phyloP scores from a whole-genome alignment of 2,888 invertebrate species.

The Tinea pellionella region DNA sequence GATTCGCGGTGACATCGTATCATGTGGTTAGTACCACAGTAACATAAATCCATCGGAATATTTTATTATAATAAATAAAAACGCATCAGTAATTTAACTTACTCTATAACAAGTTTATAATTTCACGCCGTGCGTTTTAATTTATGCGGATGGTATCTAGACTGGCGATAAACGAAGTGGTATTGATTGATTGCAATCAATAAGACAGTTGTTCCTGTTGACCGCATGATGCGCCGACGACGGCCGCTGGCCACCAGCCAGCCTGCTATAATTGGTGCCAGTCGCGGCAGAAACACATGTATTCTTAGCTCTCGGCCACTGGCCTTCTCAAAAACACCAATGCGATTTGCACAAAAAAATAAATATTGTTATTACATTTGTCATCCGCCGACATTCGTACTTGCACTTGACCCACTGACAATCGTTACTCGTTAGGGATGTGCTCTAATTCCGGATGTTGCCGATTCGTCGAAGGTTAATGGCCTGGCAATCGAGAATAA shows the following conservation, averaged over 20 bases:
- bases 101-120: too few species aligned
- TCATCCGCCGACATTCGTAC: slow-evolving; percentile 32
- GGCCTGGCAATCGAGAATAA: slow-evolving; percentile 24
- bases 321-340: slow-evolving; percentile 42
- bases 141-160: neutral
- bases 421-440: slow-evolving; percentile 26
- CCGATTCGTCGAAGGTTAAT: slow-evolving; percentile 27
- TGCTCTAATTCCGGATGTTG: slow-evolving; percentile 21
- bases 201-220: slow-evolving; percentile 47
- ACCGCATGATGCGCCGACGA: slow-evolving; percentile 32
- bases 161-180: neutral
- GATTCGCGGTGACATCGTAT: too few species aligned
- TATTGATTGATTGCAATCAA: slow-evolving; percentile 48
- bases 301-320: slow-evolving; percentile 75
- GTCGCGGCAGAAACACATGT: slow-evolving; percentile 70
- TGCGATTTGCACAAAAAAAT: slow-evolving; percentile 35
- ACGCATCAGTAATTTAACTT: too few species aligned
- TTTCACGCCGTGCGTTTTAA: neutral
- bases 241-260: slow-evolving; percentile 78
- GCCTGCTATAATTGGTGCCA: slow-evolving; percentile 91
- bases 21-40: too few species aligned
- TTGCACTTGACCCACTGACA: slow-evolving; percentile 63
- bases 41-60: too few species aligned
- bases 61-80: too few species aligned
- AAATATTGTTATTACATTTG: slow-evolving; percentile 24